Evolutionary conservation across 2,113 vertebrate genomes (phyloP), one percentile per base, ranked within the genome.

Genomic region (Ictalurus punctatus): DNA sequence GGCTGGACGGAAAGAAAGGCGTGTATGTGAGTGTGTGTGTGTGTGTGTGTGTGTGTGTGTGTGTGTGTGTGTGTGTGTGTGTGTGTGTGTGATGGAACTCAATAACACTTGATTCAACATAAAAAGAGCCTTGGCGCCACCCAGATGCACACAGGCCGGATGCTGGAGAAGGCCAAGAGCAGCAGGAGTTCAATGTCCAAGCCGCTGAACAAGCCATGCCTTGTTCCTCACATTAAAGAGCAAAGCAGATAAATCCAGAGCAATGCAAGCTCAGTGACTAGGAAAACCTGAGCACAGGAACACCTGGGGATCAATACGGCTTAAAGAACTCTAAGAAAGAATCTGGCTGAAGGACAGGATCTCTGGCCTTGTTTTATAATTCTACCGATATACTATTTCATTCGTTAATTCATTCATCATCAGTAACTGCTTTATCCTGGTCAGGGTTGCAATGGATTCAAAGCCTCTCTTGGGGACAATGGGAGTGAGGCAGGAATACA

Each of bases 81-180:
- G 93, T 94, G 93, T 93, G 93, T 93, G 93, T 92, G 83, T 90
- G 91, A 93, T 93, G 93, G 93, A 95, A 95, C 95, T 96, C 94
- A 95, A 96, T 95, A 95, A 96, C 95, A 95, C 94, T 95, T 95
- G 93, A 96, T 96, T 96, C 93, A 90, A 95, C 96, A 94, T 95
- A 93, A 94, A 96, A 95, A 95, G 95, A 94, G 91, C 93, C 94
- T 95, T 92, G 93, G 94, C 94, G 94, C 95, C 96, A 96, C 96
- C 95, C 95, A 95, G 93, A 94, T 95, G 95, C 93, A 95, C 90
- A 91, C 92, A 91, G 93, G 91, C 93, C 93, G 94, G 95, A 95
- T 95, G 94, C 93, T 92, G 94, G 93, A 92, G 94, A 95, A 95
- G 81, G 67, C 80, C 23, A 71, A 82, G 61, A 86, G 88, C 87